Percentiles rank a stretch among this genome's conserved stretches.
Evolutionary conservation across 2,888 invertebrate species (phyloP).

Genomic region (Hirudinaria manillensis): DNA sequence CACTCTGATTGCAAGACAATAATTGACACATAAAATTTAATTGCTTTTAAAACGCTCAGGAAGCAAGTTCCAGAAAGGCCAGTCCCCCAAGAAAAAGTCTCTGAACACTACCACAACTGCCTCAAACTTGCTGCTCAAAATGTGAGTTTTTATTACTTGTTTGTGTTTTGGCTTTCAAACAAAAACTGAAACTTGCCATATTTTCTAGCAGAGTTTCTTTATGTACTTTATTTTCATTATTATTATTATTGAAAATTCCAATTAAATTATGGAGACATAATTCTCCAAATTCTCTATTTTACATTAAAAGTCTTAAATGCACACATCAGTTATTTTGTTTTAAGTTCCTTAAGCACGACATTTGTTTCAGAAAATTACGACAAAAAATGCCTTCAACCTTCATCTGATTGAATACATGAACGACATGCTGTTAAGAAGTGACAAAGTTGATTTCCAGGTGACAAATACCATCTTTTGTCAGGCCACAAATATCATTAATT

Average conservation of each 20-base stretch:
- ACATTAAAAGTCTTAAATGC: too few relatives aligned
- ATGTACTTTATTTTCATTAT: not conserved
- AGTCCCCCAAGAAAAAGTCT: not conserved
- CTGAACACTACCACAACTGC: constrained; percentile 4
- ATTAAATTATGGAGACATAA: too few relatives aligned
- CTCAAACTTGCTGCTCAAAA: constrained; percentile 17
- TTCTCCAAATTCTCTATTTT: too few relatives aligned
- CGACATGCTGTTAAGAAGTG: constrained; percentile 68
- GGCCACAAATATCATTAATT: not conserved
- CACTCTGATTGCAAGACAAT: too few relatives aligned
- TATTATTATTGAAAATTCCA: too few relatives aligned
- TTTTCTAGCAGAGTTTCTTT: not conserved
- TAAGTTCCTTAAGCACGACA: too few relatives aligned
- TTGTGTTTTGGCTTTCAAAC: not conserved
- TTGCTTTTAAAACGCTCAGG: too few relatives aligned
- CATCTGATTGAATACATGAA: constrained; percentile 80
- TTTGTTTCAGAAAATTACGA: constrained; percentile 77
- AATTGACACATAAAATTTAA: too few relatives aligned
- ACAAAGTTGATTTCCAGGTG: constrained; percentile 66
- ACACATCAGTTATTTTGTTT: too few relatives aligned
- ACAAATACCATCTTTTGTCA: constrained; percentile 12
- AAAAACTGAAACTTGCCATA: not conserved
- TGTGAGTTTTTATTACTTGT: not conserved
- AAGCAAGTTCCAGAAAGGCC: not conserved
- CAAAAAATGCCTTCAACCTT: constrained; percentile 80